A percentile compares a stretch with the other conserved stretches of the same genome.
Conservation (phyloP, 2,797 vertebrate species). For the Chlorospingus semifuscus region DNA sequence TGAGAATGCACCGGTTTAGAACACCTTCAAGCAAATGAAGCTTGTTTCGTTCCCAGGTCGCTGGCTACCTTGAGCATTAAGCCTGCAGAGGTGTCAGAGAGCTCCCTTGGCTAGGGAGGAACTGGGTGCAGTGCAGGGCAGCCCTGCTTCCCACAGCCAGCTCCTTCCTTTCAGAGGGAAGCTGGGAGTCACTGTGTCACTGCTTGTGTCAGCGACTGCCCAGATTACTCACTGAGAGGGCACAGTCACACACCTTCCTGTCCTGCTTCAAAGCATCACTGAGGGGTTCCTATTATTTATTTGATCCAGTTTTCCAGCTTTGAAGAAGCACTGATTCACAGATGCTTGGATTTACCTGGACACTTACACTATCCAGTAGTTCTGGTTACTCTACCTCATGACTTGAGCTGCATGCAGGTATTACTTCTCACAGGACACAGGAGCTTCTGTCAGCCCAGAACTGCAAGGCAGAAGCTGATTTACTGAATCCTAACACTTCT, state of each 20-base stretch:
- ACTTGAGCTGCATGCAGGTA: neutral
- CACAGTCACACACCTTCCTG: neutral
- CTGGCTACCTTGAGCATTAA: neutral
- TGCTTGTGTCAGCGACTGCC: neutral
- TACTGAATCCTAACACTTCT: neutral
- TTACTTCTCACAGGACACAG: neutral
- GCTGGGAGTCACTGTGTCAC: neutral
- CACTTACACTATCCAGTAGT: neutral
- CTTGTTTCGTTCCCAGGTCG: neutral
- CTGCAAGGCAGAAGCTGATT: neutral
- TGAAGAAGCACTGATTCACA: neutral
- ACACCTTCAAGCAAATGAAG: neutral
- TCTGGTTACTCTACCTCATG: neutral
- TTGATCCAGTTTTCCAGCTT: neutral
- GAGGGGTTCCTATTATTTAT: neutral
- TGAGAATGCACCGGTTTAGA: neutral
- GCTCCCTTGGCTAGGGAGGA: neutral
- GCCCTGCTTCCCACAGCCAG: neutral
- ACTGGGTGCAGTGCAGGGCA: fast-evolving
- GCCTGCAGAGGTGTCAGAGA: neutral
- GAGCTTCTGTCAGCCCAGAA: neutral
- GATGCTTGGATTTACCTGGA: neutral
- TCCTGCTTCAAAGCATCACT: neutral
- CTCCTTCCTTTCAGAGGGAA: neutral
- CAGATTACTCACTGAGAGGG: neutral